A percentile compares a stretch with the other conserved stretches of the same genome.
Conservation (phyloP, 2,888 invertebrate genomes). For the Synergus laeviventris region DNA sequence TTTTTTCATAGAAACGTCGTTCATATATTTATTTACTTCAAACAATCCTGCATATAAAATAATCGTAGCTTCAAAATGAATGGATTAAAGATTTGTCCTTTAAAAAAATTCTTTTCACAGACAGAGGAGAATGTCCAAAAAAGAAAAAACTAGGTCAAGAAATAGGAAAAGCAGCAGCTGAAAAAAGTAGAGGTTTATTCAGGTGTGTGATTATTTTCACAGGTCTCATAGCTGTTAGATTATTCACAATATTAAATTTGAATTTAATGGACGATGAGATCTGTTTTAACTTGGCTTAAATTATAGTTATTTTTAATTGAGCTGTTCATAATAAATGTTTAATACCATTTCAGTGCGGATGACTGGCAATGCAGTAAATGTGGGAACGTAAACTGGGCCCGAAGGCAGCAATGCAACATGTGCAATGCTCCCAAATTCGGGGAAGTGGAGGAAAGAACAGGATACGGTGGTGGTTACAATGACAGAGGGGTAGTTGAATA, state of each 20-base stretch:
- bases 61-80: slow-evolving; percentile 20
- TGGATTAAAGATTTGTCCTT: slow-evolving; percentile 6
- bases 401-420: slow-evolving; percentile 97
- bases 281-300: slow-evolving; percentile 31
- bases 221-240: neutral
- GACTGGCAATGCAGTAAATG: slow-evolving; percentile 99
- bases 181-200: slow-evolving; percentile 96
- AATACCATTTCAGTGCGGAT: slow-evolving; percentile 87
- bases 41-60: slow-evolving; percentile 39
- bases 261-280: neutral
- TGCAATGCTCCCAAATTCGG: slow-evolving; percentile 99
- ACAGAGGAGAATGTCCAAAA: slow-evolving; percentile 77
- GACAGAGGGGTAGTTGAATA: slow-evolving; percentile 98
- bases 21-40: slow-evolving; percentile 28
- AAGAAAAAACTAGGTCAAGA: slow-evolving; percentile 95
- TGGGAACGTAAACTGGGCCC: slow-evolving; percentile 99
- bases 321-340: neutral
- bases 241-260: no score
- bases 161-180: slow-evolving; percentile 98
- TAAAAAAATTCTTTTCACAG: slow-evolving; percentile 58
- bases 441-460: slow-evolving; percentile 90
- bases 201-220: slow-evolving; percentile 60
- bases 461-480: slow-evolving; percentile 95
- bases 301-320: slow-evolving; percentile 2
- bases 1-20: neutral